Percentiles rank a stretch among this genome's conserved stretches.
These are phyloP conservation scores for Phoenicopterus ruber DNA, from an alignment of 2,113 vertebrate genomes.

Conservation along the genomic window DNA sequence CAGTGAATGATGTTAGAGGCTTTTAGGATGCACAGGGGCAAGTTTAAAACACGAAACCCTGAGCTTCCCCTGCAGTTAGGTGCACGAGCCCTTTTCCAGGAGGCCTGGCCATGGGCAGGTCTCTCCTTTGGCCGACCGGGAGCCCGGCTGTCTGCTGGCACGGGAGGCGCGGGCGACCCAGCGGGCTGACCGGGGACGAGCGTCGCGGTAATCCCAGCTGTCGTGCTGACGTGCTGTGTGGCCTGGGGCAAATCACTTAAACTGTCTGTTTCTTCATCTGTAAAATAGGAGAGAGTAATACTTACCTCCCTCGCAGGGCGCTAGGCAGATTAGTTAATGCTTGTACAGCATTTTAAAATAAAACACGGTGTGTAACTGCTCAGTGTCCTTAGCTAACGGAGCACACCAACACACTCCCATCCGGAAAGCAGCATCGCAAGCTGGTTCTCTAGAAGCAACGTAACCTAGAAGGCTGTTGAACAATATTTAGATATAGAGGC, in stretches of 20 bases:
- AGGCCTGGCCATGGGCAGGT: neutral
- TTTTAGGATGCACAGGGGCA: neutral
- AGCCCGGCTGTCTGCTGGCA: fast-evolving
- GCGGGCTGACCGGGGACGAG: fast-evolving
- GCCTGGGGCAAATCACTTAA: conserved; percentile 1
- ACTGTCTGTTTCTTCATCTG: conserved; percentile 44
- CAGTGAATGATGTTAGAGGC: neutral
- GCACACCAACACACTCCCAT: fast-evolving
- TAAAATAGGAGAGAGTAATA: conserved; percentile 10
- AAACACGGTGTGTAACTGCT: neutral
- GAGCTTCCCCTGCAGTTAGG: neutral
- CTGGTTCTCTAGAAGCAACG: neutral
- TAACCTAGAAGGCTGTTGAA: neutral
- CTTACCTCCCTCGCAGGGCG: neutral
- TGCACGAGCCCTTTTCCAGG: neutral
- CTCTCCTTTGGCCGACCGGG: neutral
- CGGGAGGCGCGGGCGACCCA: neutral
- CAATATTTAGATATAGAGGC: neutral
- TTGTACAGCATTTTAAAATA: neutral
- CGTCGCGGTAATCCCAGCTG: neutral
- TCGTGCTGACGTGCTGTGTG: neutral
- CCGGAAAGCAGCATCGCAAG: fast-evolving
- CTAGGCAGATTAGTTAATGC: neutral
- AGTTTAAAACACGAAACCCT: fast-evolving
- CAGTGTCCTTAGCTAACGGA: fast-evolving